These are phyloP conservation scores for Pissodes strobi DNA, from an alignment of 1,140 invertebrate species.

Conservation along the genomic window DNA sequence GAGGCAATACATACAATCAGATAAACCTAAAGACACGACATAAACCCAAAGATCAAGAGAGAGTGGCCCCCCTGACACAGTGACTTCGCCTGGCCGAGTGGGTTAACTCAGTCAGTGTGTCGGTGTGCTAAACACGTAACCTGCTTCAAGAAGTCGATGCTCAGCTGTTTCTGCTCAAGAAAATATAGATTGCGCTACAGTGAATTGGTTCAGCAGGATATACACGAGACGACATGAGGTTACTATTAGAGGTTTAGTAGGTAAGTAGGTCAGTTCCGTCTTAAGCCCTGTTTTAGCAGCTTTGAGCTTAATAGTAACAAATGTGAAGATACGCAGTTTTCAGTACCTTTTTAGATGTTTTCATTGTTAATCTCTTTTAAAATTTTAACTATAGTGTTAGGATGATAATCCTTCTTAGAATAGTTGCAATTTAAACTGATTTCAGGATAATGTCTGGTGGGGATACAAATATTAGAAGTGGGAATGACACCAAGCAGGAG, in stretches of 20 bases:
- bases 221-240: neutral
- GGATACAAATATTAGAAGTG: too few relatives aligned
- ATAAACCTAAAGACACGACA: slow-evolving; percentile 20
- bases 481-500: too few relatives aligned
- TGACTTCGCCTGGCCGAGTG: slow-evolving; percentile 13
- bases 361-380: too few relatives aligned
- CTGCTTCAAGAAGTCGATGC: slow-evolving; percentile 17
- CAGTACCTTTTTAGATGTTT: too few relatives aligned
- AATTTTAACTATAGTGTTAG: too few relatives aligned
- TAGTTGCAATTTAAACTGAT: too few relatives aligned
- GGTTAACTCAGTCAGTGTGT: slow-evolving; percentile 52
- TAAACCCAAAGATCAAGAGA: slow-evolving; percentile 18
- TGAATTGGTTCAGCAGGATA: slow-evolving; percentile 27
- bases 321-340: too few relatives aligned
- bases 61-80: slow-evolving; percentile 32
- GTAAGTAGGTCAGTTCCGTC: slow-evolving; percentile 12
- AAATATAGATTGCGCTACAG: neutral
- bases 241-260: neutral
- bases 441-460: too few relatives aligned
- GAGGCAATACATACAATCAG: slow-evolving; percentile 3
- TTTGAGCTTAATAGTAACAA: too few relatives aligned
- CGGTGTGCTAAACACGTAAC: slow-evolving; percentile 38
- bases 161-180: slow-evolving; percentile 19
- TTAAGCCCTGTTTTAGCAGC: too few relatives aligned
- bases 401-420: too few relatives aligned